Base-by-base conservation (phyloP, 2,113 vertebrate genomes). In the Pyxicephalus adspersus region DNA sequence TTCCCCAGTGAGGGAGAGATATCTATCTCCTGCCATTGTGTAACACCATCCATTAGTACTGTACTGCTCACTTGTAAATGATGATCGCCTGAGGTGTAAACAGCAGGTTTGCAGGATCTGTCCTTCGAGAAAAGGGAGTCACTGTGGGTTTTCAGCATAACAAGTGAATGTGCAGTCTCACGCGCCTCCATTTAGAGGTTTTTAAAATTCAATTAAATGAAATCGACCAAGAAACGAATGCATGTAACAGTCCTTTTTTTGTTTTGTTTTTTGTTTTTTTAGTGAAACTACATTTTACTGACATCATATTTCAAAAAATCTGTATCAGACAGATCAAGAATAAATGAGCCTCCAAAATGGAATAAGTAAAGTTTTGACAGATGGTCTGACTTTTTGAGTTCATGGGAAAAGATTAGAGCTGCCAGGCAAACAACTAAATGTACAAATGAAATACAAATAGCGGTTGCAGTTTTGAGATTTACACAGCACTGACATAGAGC, bases 201-300 rank as follows among this genome's bases (percentile, higher is more conserved):
- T 22, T 77, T 77, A 64, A 77, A 77, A 77, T 76, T 77, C 76
- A 77, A 77, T 77, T 77, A 66, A 77, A 45, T 74, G 54, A 74
- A 60, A 74, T 74, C 71, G 71, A 74, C 71, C 71, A 74, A 34
- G 55, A 74, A 31, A 74, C 34, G n/a, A 29, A 73, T 54, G 31
- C 55, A n/a, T 74, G 71, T 74, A n/a, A 58, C 57, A n/a, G 71
- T 60, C n/a, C n/a, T n/a, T 60, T 74, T 54, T 74, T 74, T 72
- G 26, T 20, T 51, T 72, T 72, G 38, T 72, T 54, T 55, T 26
- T 72, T 28, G n/a, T n/a, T n/a, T n/a, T n/a, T n/a, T n/a, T n/a
- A n/a, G n/a, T 72, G 54, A 72, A 54, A 72, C 16, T 54, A 60
- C 22, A 11, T 74, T 74, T 74, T 74, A 74, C 58, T 74, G 71